Evolutionary conservation across 2,113 vertebrate species (phyloP).

Genomic region (Antechinus flavipes): DNA sequence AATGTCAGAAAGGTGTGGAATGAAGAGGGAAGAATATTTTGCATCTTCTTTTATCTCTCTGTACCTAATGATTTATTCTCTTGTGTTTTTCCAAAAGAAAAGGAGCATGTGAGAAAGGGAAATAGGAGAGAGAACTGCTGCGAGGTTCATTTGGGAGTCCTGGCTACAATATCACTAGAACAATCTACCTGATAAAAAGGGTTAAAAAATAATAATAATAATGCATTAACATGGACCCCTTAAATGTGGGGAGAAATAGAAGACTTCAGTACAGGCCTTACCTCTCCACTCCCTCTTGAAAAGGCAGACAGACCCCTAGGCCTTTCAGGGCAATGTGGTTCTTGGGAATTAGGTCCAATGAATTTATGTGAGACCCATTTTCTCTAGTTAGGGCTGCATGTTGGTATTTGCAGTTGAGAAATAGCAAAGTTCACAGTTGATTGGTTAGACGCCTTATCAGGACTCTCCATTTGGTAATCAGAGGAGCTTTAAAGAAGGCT

Average conservation of each 20-base stretch:
- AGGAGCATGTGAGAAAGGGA: not conserved
- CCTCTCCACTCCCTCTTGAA: not conserved
- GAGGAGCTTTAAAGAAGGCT: conserved; percentile 75
- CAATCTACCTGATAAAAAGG: not conserved
- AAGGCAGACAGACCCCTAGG: not conserved
- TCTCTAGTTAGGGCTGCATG: not conserved
- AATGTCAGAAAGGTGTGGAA: not conserved
- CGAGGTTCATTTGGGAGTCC: not conserved
- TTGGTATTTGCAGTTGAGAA: conserved; percentile 39
- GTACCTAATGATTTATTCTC: not conserved
- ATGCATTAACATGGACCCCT: not conserved
- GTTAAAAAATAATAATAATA: not conserved
- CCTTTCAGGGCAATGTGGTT: not conserved
- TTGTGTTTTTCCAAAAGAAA: not conserved
- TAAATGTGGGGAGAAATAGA: not conserved
- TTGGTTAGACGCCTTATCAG: conserved; percentile 72
- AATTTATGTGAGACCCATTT: not conserved
- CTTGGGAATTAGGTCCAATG: not conserved
- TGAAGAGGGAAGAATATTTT: not conserved
- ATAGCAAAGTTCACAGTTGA: conserved; percentile 63
- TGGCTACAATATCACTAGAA: not conserved
- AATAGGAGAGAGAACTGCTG: not conserved
- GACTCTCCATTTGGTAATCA: conserved; percentile 63
- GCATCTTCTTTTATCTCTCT: not conserved
- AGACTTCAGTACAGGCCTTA: not conserved